phyloP scores from a whole-genome alignment of 2,888 invertebrate species.

The Melipona bicolor region DNA sequence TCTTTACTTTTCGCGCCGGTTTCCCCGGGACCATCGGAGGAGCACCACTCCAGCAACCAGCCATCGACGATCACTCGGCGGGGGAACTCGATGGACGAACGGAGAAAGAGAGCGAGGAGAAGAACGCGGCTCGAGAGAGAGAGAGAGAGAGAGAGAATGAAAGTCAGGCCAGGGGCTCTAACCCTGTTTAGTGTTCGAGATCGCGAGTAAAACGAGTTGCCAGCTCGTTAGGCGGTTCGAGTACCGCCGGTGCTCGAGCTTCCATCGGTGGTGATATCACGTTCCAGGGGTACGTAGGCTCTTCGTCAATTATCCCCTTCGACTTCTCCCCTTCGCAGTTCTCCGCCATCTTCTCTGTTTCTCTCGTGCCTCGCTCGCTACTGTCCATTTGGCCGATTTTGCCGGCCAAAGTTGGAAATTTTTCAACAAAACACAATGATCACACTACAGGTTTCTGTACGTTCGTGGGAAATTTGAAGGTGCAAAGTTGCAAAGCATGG shows the following conservation, averaged over 20 bases:
- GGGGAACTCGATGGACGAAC: neutral
- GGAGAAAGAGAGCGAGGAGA: neutral
- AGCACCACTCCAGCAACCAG: neutral
- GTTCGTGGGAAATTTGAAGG: too few species aligned
- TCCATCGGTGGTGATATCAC: conserved; percentile 65
- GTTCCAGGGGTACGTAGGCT: conserved; percentile 66
- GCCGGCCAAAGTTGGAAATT: too few species aligned
- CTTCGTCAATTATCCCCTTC: conserved; percentile 69
- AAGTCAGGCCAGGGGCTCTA: conserved; percentile 53
- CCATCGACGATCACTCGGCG: neutral
- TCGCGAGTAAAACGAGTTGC: conserved; percentile 79
- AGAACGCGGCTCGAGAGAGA: neutral
- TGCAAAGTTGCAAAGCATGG: too few species aligned
- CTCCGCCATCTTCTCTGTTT: neutral
- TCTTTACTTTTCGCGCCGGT: conserved; percentile 30
- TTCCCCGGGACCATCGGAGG: conserved; percentile 21
- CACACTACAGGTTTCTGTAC: too few species aligned
- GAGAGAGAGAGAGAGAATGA: conserved; percentile 23
- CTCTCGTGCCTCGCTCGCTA: neutral
- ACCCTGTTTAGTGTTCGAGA: conserved; percentile 77
- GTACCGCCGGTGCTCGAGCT: conserved; percentile 45
- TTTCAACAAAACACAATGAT: too few species aligned
- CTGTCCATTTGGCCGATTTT: too few species aligned
- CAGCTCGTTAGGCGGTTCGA: conserved; percentile 74
- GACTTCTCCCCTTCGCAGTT: neutral